These are phyloP conservation scores for Melanotus villosus DNA, from an alignment of 2,888 invertebrate species.

Conservation along the genomic window DNA sequence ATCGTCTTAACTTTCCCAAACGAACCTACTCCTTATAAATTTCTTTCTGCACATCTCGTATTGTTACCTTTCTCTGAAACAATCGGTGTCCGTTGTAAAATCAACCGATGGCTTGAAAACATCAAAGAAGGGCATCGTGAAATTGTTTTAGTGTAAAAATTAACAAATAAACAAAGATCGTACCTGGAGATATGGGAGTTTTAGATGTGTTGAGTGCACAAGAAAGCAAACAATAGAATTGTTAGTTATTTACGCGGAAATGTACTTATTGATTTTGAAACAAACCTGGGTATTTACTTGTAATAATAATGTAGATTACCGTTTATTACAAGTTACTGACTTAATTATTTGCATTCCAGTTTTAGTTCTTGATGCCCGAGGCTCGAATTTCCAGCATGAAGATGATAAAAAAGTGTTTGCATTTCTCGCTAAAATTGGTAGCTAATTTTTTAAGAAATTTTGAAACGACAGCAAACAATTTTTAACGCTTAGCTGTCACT, in stretches of 20 bases:
- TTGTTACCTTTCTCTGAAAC: constrained; percentile 29
- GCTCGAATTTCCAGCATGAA: too few relatives aligned
- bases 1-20: constrained; percentile 45
- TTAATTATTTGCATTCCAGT: constrained; percentile 13
- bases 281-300: not conserved
- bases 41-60: constrained; percentile 27
- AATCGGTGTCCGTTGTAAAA: not conserved
- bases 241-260: constrained; percentile 26
- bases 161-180: not conserved
- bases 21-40: constrained; percentile 18
- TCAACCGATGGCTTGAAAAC: not conserved
- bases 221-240: constrained; percentile 29
- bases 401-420: too few relatives aligned
- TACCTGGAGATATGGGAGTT: constrained; percentile 23
- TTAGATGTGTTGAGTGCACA: constrained; percentile 8
- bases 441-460: too few relatives aligned
- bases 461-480: not conserved
- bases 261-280: constrained; percentile 29
- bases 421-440: too few relatives aligned
- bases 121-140: not conserved
- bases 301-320: not conserved
- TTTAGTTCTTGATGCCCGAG: too few relatives aligned
- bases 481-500: not conserved
- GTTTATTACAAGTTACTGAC: not conserved
- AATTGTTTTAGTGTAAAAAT: constrained; percentile 5